These are phyloP conservation scores for Gari tellinella DNA, from an alignment of 2,888 invertebrate genomes.

Conservation along the genomic window DNA sequence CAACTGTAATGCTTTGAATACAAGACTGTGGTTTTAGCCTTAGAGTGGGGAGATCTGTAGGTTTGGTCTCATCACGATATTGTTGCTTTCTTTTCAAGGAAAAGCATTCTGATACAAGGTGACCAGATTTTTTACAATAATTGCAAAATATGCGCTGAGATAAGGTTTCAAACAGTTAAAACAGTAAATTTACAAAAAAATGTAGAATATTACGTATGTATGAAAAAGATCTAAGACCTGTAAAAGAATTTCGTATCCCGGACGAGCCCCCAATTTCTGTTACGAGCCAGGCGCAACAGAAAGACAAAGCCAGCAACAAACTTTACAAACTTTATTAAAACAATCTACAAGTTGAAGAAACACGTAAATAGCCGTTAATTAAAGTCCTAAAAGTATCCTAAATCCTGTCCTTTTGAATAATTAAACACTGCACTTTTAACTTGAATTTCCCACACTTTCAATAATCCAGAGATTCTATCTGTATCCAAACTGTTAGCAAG, in stretches of 20 bases:
- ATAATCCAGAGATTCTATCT: no score
- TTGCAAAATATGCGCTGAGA: constrained; percentile 4
- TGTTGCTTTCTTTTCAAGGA: constrained; percentile 25
- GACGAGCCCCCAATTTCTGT: constrained; percentile 1
- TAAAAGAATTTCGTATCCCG: background rate
- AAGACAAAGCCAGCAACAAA: no score
- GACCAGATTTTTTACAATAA: constrained; percentile 36
- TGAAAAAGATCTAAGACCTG: background rate
- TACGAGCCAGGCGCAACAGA: background rate
- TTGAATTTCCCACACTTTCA: no score
- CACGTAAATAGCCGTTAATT: no score
- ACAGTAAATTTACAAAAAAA: background rate
- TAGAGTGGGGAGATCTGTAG: constrained; percentile 1
- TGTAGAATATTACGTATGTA: background rate
- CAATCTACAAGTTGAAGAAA: no score
- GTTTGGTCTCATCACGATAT: constrained; percentile 5
- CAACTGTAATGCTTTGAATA: constrained; percentile 12
- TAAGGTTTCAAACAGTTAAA: constrained; percentile 4
- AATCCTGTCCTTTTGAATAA: no score
- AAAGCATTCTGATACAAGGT: constrained; percentile 33
- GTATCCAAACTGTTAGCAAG: no score
- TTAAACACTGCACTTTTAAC: no score
- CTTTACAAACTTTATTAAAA: no score
- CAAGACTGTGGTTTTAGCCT: constrained; percentile 18
- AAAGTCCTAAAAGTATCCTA: no score